A percentile compares a stretch with the other conserved stretches of the same genome.
Conservation (phyloP, 1,140 invertebrate genomes). For the Diachasmimorpha longicaudata region DNA sequence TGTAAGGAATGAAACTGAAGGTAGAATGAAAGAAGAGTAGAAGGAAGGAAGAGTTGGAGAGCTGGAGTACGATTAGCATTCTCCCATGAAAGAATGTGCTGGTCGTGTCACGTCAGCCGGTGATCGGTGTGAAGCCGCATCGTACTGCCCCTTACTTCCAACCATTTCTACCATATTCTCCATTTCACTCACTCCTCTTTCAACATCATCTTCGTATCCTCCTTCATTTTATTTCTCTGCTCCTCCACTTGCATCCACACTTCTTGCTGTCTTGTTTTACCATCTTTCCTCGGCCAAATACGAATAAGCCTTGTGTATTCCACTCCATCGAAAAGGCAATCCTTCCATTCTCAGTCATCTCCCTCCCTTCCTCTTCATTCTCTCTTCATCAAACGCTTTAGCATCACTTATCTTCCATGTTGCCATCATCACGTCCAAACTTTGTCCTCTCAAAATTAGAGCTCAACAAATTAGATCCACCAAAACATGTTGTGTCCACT, state of each 20-base stretch:
- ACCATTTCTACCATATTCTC: conserved; percentile 13
- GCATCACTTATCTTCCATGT: conserved; percentile 36
- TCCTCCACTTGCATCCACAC: background rate
- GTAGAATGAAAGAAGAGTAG: conserved; percentile 32
- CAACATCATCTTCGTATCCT: conserved; percentile 24
- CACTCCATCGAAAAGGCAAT: background rate
- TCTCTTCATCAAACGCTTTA: conserved; percentile 25
- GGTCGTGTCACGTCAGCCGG: conserved; percentile 50
- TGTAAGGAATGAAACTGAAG: conserved; percentile 18
- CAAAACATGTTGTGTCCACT: conserved; percentile 23
- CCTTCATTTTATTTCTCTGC: background rate
- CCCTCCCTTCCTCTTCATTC: background rate
- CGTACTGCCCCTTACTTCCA: conserved; percentile 37
- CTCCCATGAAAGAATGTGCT: conserved; percentile 56
- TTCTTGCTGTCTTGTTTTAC: conserved; percentile 6
- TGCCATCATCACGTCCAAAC: conserved; percentile 29
- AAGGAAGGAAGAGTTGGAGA: conserved; percentile 45
- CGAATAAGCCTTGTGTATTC: background rate
- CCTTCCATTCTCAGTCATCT: conserved; percentile 10
- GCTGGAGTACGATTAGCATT: conserved; percentile 54
- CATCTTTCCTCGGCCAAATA: background rate
- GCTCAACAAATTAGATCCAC: conserved; percentile 34
- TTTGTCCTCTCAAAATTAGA: conserved; percentile 33
- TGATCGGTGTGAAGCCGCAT: conserved; percentile 51
- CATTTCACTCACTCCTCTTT: background rate